A percentile compares a stretch with the other conserved stretches of the same genome.
Evolutionary conservation across 2,888 invertebrate species (phyloP).

Genomic region (Rhagium mordax): DNA sequence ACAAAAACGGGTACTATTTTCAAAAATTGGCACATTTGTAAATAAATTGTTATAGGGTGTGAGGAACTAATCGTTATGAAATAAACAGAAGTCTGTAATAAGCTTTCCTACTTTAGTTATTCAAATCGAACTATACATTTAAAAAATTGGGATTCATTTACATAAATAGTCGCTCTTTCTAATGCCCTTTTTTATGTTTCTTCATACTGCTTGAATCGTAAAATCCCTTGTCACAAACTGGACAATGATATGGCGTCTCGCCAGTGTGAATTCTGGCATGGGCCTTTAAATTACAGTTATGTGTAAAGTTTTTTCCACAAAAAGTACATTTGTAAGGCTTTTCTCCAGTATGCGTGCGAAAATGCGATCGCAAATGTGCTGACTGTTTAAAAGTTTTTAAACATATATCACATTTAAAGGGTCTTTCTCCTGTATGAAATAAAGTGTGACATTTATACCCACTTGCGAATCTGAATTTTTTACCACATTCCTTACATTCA

Average conservation of each 20-base stretch:
- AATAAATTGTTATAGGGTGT: too few relatives aligned
- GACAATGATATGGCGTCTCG: slow-evolving; percentile 68
- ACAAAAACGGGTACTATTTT: too few relatives aligned
- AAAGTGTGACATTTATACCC: slow-evolving; percentile 57
- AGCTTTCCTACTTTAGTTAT: too few relatives aligned
- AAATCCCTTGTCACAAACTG: slow-evolving; percentile 66
- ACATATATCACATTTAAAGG: slow-evolving; percentile 66
- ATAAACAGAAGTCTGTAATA: too few relatives aligned
- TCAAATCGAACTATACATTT: too few relatives aligned
- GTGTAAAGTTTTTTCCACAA: slow-evolving; percentile 64
- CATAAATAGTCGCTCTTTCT: too few relatives aligned
- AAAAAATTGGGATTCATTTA: too few relatives aligned
- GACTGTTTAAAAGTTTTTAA: slow-evolving; percentile 62
- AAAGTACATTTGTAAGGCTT: slow-evolving; percentile 53
- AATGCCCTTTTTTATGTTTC: slow-evolving; percentile 48
- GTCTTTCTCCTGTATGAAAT: slow-evolving; percentile 59
- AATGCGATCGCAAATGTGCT: slow-evolving; percentile 59
- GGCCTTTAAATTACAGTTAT: slow-evolving; percentile 68
- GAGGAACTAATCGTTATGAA: too few relatives aligned
- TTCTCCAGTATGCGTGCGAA: slow-evolving; percentile 61
- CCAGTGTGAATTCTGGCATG: slow-evolving; percentile 68
- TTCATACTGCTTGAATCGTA: slow-evolving; percentile 51
- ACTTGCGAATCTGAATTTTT: slow-evolving; percentile 56
- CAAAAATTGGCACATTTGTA: too few relatives aligned
- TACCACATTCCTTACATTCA: slow-evolving; percentile 57